phyloP scores from a whole-genome alignment of 2,113 vertebrate species.

The Riparia riparia region DNA sequence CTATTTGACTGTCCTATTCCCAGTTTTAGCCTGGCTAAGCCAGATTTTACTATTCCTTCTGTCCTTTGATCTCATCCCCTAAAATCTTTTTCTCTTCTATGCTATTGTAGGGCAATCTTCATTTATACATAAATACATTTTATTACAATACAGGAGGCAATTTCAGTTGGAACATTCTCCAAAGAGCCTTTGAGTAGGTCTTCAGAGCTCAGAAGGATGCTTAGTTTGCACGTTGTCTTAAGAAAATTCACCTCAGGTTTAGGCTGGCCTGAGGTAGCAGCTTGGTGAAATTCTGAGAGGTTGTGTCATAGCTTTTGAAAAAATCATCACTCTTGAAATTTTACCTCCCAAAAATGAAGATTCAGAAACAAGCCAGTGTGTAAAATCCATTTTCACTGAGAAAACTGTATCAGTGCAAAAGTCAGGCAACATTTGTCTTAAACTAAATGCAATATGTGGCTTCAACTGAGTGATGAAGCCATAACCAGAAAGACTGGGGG shows the following conservation, averaged over 20 bases:
- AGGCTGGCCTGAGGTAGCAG: constrained; percentile 4
- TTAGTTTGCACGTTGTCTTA: neutral
- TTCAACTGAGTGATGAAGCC: neutral
- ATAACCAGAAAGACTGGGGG: neutral
- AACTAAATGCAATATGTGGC: rapidly evolving
- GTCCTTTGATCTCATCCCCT: constrained; percentile 27
- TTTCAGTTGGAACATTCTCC: neutral
- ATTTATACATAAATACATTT: constrained; percentile 18
- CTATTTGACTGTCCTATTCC: neutral
- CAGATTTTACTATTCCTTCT: neutral
- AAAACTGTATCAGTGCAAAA: neutral
- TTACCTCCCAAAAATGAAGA: neutral
- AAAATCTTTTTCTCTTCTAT: neutral
- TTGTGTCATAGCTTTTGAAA: neutral
- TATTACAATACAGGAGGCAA: neutral
- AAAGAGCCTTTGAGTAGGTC: constrained; percentile 6
- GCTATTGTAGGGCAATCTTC: neutral
- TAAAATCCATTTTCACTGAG: rapidly evolving
- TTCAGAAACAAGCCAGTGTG: neutral
- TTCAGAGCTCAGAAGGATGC: constrained; percentile 28
- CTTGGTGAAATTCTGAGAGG: neutral
- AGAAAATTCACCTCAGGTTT: neutral
- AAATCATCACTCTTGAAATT: neutral
- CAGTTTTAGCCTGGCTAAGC: neutral
- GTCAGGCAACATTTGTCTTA: neutral